Evolutionary conservation across 2,888 invertebrate genomes (phyloP), one percentile per base, ranked within the genome.

Genomic region (Ectemnius continuus): DNA sequence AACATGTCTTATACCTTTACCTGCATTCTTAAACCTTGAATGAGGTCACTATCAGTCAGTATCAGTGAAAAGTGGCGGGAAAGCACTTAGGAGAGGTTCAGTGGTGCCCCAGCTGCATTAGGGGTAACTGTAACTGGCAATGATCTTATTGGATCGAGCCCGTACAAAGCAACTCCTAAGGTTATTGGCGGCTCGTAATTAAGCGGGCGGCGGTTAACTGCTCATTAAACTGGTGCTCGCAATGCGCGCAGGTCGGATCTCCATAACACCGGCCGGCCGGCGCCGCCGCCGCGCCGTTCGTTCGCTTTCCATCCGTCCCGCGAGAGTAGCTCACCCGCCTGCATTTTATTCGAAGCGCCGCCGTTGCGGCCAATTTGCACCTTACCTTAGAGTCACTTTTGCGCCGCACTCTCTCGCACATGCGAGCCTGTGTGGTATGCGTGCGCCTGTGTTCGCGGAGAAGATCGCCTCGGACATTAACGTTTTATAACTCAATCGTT

Each of bases 131-230:
- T 18, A 73, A 69, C 47, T 60, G 69, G 59, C 60, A 56, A 47
- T 23, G 47, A 20, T 61, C 36, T 36, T 11, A 8, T 36, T 36
- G 5, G 36, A 36, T 36, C 36, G 36, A 6, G 11, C 36, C 36
- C 36, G 62, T 20, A 66, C 73, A 73, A 67, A 67, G 61, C 75
- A 75, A 74, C 74, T 76, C 20, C 56, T 61, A 69, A 20, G 59
- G 64, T 73, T 81, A 83, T 80, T 78, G 79, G 76, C 79, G 83
- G 73, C 80, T 76, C 72, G 77, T 82, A 82, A 85, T 86, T 85
- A 83, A 81, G 75, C 80, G 73, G 67, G 76, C 66, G 78, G 74
- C 81, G 67, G 78, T 84, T 82, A 85, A 83, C 82, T 75, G 79
- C 80, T 84, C 81, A 83, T 85, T 85, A 84, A 84, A 83, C 78